phyloP scores from a whole-genome alignment of 2,113 vertebrate species.

The Notiomystis cincta region DNA sequence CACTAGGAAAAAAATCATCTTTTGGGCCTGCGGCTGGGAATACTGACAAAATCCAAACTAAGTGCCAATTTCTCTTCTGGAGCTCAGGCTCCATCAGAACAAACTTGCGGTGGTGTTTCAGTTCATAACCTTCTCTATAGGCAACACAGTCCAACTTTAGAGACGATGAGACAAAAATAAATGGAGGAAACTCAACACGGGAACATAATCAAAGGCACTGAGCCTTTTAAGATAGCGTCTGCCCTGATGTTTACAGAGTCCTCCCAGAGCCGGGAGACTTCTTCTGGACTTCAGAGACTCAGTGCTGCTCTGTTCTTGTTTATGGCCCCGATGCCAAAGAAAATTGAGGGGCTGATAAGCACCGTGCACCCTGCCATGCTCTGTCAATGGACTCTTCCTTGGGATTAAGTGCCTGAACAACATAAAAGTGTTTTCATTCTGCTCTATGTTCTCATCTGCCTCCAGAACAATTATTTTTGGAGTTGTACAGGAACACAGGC shows the following conservation, averaged over 20 bases:
- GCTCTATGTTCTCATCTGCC: constrained; percentile 25
- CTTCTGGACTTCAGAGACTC: constrained; percentile 52
- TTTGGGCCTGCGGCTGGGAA: neutral
- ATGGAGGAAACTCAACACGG: constrained; percentile 1
- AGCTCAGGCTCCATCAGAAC: constrained; percentile 7
- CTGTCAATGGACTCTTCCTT: constrained; percentile 30
- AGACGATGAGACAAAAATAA: constrained; percentile 37
- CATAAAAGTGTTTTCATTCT: constrained; percentile 33
- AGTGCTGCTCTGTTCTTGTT: constrained; percentile 23
- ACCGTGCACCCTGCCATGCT: neutral
- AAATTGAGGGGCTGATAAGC: constrained; percentile 16
- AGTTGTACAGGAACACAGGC: neutral
- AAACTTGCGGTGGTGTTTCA: neutral
- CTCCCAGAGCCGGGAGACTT: neutral
- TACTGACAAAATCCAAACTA: neutral
- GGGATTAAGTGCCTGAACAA: neutral
- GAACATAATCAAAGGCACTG: constrained; percentile 46
- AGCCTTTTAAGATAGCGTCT: constrained; percentile 35
- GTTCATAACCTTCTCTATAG: neutral
- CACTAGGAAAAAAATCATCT: neutral
- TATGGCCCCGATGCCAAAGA: constrained; percentile 1
- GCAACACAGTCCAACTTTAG: neutral
- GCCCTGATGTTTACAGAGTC: constrained; percentile 35
- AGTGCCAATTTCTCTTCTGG: constrained; percentile 27
- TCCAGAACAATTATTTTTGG: neutral